Percentiles rank a stretch among this genome's conserved stretches.
phyloP scores from a whole-genome alignment of 2,888 invertebrate species.

The Acleris holmiana region DNA sequence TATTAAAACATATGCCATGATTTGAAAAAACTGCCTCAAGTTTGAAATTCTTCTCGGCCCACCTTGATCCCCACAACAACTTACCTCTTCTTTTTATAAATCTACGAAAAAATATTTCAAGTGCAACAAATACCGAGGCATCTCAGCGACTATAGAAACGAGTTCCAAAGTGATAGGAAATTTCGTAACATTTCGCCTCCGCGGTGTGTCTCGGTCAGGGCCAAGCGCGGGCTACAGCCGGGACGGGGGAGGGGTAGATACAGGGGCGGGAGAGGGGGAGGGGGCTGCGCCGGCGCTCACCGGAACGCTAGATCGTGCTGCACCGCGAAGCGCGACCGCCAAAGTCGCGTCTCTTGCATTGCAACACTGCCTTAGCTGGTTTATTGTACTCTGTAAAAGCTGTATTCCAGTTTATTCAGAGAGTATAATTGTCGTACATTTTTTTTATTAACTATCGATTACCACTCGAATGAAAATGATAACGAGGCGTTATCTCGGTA shows the following conservation, averaged over 20 bases:
- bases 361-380: slow-evolving; percentile 66
- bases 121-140: slow-evolving; percentile 2
- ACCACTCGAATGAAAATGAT: too few species aligned
- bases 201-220: slow-evolving; percentile 81
- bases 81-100: too few species aligned
- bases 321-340: slow-evolving; percentile 83
- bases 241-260: slow-evolving; percentile 42
- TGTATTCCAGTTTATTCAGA: slow-evolving; percentile 1
- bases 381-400: slow-evolving; percentile 25
- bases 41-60: too few species aligned
- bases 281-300: slow-evolving; percentile 68
- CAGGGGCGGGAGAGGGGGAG: slow-evolving; percentile 46
- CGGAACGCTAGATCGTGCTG: slow-evolving; percentile 84
- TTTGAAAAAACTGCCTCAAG: too few species aligned
- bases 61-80: too few species aligned
- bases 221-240: slow-evolving; percentile 54
- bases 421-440: not conserved
- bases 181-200: slow-evolving; percentile 78
- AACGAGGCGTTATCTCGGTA: too few species aligned
- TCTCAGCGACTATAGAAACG: slow-evolving; percentile 51
- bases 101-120: not conserved
- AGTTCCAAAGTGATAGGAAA: slow-evolving; percentile 65
- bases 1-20: too few species aligned
- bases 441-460: too few species aligned
- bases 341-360: slow-evolving; percentile 74